phyloP scores from a whole-genome alignment of 2,888 invertebrate genomes.

The Allygus modestus region DNA sequence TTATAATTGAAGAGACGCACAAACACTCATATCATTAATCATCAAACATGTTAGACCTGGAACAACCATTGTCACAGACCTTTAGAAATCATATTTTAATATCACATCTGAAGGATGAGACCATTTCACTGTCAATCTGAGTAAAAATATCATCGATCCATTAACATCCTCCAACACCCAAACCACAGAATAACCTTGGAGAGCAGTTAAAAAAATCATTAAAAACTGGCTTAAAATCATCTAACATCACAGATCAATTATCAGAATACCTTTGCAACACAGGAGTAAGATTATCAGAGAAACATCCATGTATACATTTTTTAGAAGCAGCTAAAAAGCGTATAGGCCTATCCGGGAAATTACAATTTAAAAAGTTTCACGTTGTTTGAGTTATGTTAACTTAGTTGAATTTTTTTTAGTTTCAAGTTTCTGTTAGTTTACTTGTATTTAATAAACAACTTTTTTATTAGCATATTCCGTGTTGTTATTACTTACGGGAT shows the following conservation, averaged over 20 bases:
- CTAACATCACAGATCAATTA: background rate
- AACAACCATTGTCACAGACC: background rate
- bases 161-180: background rate
- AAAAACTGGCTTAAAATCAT: background rate
- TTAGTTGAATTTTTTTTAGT: background rate
- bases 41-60: background rate
- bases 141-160: background rate
- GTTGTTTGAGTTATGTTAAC: background rate
- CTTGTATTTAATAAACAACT: too few relatives aligned
- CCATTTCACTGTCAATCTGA: background rate
- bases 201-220: background rate
- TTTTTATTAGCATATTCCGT: too few relatives aligned
- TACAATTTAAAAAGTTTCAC: too few relatives aligned
- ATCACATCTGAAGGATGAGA: background rate
- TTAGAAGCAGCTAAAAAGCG: background rate
- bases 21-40: background rate
- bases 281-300: background rate
- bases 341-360: background rate
- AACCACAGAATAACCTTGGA: background rate
- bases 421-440: too few relatives aligned
- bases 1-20: background rate
- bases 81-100: background rate
- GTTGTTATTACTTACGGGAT: too few relatives aligned
- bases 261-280: background rate
- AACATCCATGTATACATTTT: background rate